Conservation (phyloP, 2,888 invertebrate species). For the Teinopalpus imperialis region DNA sequence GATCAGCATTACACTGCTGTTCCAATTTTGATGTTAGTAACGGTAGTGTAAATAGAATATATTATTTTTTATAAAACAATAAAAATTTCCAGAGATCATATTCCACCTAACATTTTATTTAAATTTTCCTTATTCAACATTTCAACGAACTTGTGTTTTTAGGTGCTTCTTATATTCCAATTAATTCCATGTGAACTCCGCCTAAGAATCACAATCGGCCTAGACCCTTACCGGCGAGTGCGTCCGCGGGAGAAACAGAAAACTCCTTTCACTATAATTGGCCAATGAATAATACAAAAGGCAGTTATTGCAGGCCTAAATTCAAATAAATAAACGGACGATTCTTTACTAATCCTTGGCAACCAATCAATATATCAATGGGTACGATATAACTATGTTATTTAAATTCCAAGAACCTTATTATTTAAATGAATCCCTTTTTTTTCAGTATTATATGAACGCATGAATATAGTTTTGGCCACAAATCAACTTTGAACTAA, state of each 20-base stretch:
- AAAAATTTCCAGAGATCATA: too few species aligned
- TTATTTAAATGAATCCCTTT: background rate
- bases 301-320: constrained; percentile 68
- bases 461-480: too few species aligned
- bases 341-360: constrained; percentile 27
- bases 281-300: constrained; percentile 81
- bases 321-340: constrained; percentile 58
- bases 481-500: too few species aligned
- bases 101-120: too few species aligned
- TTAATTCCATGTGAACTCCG: background rate
- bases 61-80: too few species aligned
- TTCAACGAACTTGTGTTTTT: background rate
- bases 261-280: constrained; percentile 80
- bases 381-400: background rate
- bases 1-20: too few species aligned
- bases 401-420: background rate
- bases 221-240: constrained; percentile 26
- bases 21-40: too few species aligned
- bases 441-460: background rate
- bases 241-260: constrained; percentile 50
- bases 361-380: constrained; percentile 13
- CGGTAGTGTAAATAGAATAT: too few species aligned
- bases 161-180: background rate
- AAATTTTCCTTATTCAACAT: background rate
- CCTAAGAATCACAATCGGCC: constrained; percentile 1